Percentiles rank a stretch among this genome's conserved stretches.
Conservation (phyloP, 2,888 invertebrate genomes). For the Aphidoletes aphidimyza region DNA sequence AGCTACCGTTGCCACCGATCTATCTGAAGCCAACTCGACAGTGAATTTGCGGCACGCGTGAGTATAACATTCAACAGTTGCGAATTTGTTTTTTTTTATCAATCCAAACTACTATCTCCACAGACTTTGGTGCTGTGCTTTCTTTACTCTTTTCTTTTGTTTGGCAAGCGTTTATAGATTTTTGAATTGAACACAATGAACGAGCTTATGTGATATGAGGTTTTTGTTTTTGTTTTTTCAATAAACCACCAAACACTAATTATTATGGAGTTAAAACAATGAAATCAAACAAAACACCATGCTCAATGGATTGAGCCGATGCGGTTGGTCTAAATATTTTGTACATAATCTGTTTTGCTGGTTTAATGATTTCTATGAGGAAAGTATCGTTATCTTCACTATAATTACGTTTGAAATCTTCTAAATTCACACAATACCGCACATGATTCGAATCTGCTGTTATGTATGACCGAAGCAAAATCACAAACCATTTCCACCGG, state of each 20-base stretch:
- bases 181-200: too few species aligned
- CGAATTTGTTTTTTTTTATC: background rate
- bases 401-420: too few species aligned
- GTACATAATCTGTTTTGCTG: background rate
- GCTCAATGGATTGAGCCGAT: background rate
- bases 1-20: background rate
- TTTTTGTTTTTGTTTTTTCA: background rate
- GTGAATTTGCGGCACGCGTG: background rate
- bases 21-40: background rate
- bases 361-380: background rate
- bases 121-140: too few species aligned
- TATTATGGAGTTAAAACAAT: background rate
- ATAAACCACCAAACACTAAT: background rate
- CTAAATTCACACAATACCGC: too few species aligned
- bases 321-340: background rate
- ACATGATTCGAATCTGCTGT: too few species aligned
- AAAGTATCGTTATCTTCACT: constrained; percentile 1
- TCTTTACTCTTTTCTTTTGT: too few species aligned
- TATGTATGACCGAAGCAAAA: too few species aligned
- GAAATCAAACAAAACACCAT: too few species aligned
- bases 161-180: too few species aligned
- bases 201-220: too few species aligned
- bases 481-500: too few species aligned
- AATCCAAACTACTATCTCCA: too few species aligned
- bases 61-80: background rate